Evolutionary conservation across 2,797 vertebrate species (phyloP), one percentile per base, ranked within the genome.

Genomic region (Catharus ustulatus): DNA sequence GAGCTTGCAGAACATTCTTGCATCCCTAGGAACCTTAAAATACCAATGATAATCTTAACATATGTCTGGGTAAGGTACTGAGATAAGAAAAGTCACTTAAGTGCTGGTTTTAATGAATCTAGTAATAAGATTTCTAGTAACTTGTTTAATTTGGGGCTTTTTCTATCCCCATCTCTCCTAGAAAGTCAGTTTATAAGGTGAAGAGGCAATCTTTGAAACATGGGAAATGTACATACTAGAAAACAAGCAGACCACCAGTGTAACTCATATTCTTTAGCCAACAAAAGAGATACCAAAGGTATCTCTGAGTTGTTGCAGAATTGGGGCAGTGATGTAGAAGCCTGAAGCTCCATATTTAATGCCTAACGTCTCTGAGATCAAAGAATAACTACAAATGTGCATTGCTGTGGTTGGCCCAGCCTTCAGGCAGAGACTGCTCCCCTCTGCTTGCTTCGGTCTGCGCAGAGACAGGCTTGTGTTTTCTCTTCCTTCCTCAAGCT

Each of bases 71-170:
- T 63, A 54, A 73, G 43, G 51, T 29, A 32, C 10, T 55, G 29
- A 90, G 42, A 57, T 43, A 24, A 77, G 30, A 55, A 45, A 83
- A 76, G 23, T 57, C 48, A 26, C 13, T 57, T 23, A 63, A 64
- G 6, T 40, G 18, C 16, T 10, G 1, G 3, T 9, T 91, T 85
- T 80, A 64, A 61, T 22, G 6, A 42, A 6, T 38, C 51, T 68
- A 66, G 20, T 32, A 34, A 17, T 22, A 69, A 84, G 11, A n/a
- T 72, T 52, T 66, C 45, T 59, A 52, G 26, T 32, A 46, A 72
- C 20, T 42, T 52, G 10, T 59, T 83, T 45, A 45, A 38, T 45
- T 52, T 55, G 30, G 17, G 0, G 0, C 0, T 32, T 36, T 23
- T 34, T 66, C 64, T 29, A 58, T 20, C 7, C 8, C 16, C 49